Conservation (phyloP, 2,888 invertebrate species). For the Pammene fasciana region DNA sequence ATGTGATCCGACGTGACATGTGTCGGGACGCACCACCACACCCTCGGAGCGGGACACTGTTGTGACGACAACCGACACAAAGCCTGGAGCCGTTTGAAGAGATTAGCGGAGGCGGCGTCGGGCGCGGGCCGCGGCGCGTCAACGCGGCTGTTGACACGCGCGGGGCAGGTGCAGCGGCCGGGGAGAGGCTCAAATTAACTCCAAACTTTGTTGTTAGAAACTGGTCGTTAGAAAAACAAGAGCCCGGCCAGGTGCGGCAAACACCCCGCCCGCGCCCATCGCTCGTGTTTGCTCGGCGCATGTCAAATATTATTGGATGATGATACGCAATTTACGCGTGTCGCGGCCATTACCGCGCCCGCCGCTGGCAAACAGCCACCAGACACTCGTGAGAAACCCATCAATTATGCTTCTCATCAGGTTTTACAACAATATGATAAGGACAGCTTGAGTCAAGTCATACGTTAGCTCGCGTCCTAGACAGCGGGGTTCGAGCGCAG, state of each 20-base stretch:
- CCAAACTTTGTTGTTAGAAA: constrained; percentile 63
- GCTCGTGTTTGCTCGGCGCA: constrained; percentile 42
- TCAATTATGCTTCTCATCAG: constrained; percentile 21
- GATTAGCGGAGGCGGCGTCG: constrained; percentile 11
- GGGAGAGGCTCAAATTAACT: constrained; percentile 54
- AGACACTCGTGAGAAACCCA: constrained; percentile 39
- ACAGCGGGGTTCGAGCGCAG: constrained; percentile 29
- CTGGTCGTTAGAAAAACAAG: constrained; percentile 66
- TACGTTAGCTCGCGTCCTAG: neutral
- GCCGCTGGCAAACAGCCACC: constrained; percentile 22
- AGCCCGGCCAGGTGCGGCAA: constrained; percentile 54
- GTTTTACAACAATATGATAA: constrained; percentile 13
- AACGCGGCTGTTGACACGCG: constrained; percentile 7
- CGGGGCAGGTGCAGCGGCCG: constrained; percentile 23
- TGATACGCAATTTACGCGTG: constrained; percentile 69
- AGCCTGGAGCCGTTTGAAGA: constrained; percentile 4
- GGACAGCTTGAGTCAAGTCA: neutral
- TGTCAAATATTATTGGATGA: constrained; percentile 71
- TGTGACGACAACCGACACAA: constrained; percentile 27
- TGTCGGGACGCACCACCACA: neutral
- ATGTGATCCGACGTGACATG: constrained; percentile 13
- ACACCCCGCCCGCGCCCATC: constrained; percentile 31
- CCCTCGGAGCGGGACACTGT: neutral
- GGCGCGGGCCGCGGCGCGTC: neutral
- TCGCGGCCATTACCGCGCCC: constrained; percentile 44